These are phyloP conservation scores for Venusia cambrica DNA, from an alignment of 2,888 invertebrate species.

Conservation along the genomic window DNA sequence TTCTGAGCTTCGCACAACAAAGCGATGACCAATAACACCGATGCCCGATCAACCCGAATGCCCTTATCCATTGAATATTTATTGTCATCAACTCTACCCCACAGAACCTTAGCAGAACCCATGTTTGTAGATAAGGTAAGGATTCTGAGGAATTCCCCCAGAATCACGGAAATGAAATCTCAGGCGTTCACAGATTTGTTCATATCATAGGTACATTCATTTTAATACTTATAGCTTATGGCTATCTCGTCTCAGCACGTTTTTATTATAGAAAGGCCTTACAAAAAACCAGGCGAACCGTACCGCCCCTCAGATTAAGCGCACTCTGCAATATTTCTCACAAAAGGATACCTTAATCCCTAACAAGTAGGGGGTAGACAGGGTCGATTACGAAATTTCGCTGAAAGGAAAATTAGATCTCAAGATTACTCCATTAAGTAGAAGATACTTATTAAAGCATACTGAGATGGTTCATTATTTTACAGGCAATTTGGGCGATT, in stretches of 20 bases:
- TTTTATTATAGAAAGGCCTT: slow-evolving; percentile 30
- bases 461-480: slow-evolving; percentile 12
- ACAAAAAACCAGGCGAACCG: slow-evolving; percentile 65
- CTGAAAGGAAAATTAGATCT: slow-evolving; percentile 31
- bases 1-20: no score
- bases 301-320: slow-evolving; percentile 67
- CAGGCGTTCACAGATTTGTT: no score
- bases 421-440: slow-evolving; percentile 17
- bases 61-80: no score
- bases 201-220: no score
- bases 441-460: slow-evolving; percentile 15
- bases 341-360: slow-evolving; percentile 79
- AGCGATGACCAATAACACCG: no score
- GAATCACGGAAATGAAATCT: no score
- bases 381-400: slow-evolving; percentile 56
- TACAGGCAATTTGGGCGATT: slow-evolving; percentile 13
- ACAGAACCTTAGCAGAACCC: no score
- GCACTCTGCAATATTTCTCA: slow-evolving; percentile 76
- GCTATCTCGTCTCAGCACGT: slow-evolving; percentile 11
- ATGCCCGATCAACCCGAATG: no score
- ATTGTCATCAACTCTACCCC: no score
- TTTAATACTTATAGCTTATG: no score
- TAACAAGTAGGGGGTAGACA: slow-evolving; percentile 68
- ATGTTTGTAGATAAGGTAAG: no score
- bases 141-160: no score